phyloP scores from a whole-genome alignment of 2,113 vertebrate genomes.

The Gnathonemus echidnorhynchus region DNA sequence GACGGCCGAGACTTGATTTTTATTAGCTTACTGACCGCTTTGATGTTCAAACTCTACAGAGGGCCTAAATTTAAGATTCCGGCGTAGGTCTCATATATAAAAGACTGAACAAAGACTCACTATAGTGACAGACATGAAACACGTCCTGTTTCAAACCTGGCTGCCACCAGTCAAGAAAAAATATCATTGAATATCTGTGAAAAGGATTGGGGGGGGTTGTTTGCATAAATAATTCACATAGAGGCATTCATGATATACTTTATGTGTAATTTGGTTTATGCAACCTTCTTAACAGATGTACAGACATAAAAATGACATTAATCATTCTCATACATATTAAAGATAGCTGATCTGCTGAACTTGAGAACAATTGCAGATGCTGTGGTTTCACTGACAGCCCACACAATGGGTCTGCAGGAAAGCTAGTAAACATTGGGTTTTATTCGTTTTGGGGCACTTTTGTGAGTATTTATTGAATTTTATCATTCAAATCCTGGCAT shows the following conservation, averaged over 20 bases:
- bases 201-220: background rate
- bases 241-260: background rate
- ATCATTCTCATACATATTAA: slow-evolving; percentile 7
- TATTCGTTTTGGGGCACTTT: background rate
- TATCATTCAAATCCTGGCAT: background rate
- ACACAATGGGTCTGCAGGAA: background rate
- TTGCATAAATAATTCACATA: background rate
- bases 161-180: background rate
- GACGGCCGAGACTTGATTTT: background rate
- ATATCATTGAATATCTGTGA: background rate
- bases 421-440: background rate
- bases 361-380: background rate
- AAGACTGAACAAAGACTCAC: background rate
- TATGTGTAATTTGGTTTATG: slow-evolving; percentile 1
- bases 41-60: background rate
- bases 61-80: background rate
- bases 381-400: background rate
- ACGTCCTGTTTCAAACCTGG: background rate
- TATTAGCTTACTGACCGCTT: background rate
- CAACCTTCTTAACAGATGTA: background rate
- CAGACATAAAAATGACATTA: background rate
- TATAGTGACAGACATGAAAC: background rate
- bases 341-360: background rate
- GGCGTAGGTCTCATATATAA: background rate
- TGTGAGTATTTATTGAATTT: background rate